phyloP scores from a whole-genome alignment of 2,113 vertebrate genomes.

The Eretmochelys imbricata region DNA sequence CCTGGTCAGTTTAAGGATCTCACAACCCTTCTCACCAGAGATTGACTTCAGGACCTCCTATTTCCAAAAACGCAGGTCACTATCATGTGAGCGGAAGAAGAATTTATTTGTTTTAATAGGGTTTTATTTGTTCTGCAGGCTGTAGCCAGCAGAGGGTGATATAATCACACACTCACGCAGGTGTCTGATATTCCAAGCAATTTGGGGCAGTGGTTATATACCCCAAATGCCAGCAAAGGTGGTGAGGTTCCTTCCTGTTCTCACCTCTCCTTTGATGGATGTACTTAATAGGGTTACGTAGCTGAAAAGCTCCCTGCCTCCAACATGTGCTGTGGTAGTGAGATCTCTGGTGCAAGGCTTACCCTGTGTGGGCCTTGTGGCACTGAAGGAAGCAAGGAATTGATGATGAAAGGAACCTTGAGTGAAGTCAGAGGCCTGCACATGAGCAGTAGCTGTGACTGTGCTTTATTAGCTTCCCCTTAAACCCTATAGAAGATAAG shows the following conservation, averaged over 20 bases:
- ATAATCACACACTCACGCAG: rapidly evolving
- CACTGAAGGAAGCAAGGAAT: background rate
- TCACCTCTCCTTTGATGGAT: background rate
- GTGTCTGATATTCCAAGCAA: background rate
- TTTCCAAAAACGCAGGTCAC: background rate
- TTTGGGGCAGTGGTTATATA: background rate
- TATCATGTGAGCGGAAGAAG: background rate
- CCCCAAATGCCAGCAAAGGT: background rate
- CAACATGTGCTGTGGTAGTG: background rate
- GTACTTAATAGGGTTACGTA: background rate
- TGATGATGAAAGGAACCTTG: background rate
- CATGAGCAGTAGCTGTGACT: background rate
- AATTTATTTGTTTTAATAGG: background rate
- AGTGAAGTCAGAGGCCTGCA: background rate
- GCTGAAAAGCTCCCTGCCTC: background rate
- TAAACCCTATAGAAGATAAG: background rate
- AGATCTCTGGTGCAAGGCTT: background rate
- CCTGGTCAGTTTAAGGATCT: background rate
- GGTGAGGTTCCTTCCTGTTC: background rate
- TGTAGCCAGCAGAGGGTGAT: background rate
- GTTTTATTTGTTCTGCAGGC: background rate
- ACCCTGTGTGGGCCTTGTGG: background rate
- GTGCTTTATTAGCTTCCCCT: background rate
- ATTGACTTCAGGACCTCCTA: background rate
- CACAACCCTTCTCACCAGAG: background rate